phyloP scores from a whole-genome alignment of 2,797 vertebrate genomes.

The Limosa lapponica region DNA sequence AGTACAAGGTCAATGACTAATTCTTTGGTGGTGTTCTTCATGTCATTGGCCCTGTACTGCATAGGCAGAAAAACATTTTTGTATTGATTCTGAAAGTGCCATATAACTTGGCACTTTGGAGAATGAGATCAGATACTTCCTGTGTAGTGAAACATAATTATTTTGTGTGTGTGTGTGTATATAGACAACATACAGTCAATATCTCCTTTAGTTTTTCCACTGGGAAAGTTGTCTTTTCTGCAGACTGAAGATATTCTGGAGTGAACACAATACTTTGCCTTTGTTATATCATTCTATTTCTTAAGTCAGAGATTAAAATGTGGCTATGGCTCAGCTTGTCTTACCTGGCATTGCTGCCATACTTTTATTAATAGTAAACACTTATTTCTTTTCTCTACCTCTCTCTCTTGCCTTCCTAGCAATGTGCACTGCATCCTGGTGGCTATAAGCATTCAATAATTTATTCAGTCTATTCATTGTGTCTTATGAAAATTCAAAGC shows the following conservation, averaged over 20 bases:
- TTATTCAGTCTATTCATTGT: neutral
- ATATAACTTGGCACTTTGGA: neutral
- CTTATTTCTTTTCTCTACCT: neutral
- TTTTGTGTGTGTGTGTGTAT: accelerated
- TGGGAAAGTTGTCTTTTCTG: neutral
- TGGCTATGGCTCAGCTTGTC: neutral
- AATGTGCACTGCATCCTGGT: neutral
- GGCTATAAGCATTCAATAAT: neutral
- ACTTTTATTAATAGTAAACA: neutral
- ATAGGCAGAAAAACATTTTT: neutral
- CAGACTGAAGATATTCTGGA: neutral
- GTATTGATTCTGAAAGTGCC: neutral
- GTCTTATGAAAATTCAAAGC: slow-evolving; percentile 44
- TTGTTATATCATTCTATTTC: neutral
- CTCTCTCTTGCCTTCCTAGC: neutral
- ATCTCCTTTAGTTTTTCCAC: neutral
- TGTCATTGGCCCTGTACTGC: neutral
- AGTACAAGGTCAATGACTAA: neutral
- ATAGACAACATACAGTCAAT: neutral
- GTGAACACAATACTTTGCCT: neutral
- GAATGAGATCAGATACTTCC: neutral
- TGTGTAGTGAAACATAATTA: neutral
- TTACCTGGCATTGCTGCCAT: neutral
- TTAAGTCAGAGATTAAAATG: neutral
- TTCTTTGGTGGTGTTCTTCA: neutral